Percentiles rank a stretch among this genome's conserved stretches.
These are phyloP conservation scores for western clawed frog (Xenopus tropicalis) DNA, from an alignment of 2,113 vertebrate species.

Conservation along the genomic window UCB_Xtro_10.0 CM004450.2:69837001-69837500, in stretches of 20 bases:
- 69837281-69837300: constrained; percentile 11
- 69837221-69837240: constrained; percentile 31
- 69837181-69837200: too few relatives aligned
- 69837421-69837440: constrained; percentile 47
- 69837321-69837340: constrained; percentile 16
- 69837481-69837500: constrained; percentile 56
- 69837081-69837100: too few relatives aligned
- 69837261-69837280: constrained; percentile 7
- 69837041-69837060: too few relatives aligned
- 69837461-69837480: constrained; percentile 56
- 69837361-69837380: constrained; percentile 20
- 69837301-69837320: constrained; percentile 9
- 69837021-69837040: too few relatives aligned
- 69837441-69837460: constrained; percentile 55
- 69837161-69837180: too few relatives aligned
- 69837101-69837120: too few relatives aligned
- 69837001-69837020: too few relatives aligned
- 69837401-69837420: constrained; percentile 46
- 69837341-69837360: constrained; percentile 31
- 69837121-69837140: too few relatives aligned
- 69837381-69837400: constrained; percentile 48
- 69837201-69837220: too few relatives aligned
- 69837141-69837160: too few relatives aligned
- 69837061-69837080: too few relatives aligned
- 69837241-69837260: constrained; percentile 21